These are phyloP conservation scores for Eretmochelys imbricata DNA, from an alignment of 2,113 vertebrate species.

Conservation along the genomic window DNA sequence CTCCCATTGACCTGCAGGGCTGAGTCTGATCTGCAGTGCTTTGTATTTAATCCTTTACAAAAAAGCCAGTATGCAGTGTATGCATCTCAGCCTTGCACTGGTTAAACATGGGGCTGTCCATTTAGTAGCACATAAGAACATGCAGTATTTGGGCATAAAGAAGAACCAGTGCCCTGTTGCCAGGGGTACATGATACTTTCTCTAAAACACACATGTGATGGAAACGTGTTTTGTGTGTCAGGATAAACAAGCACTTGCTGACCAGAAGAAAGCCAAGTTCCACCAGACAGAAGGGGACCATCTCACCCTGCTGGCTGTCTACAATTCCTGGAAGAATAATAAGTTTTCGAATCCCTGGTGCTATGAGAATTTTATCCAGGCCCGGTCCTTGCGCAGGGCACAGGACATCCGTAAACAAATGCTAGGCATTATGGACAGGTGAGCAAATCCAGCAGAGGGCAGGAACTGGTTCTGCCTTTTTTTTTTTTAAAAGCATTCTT, in stretches of 20 bases:
- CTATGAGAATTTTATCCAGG: conserved; percentile 99
- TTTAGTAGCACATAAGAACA: background rate
- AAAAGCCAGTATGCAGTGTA: background rate
- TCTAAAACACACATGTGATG: accelerated
- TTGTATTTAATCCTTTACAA: background rate
- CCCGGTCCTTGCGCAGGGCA: conserved; percentile 91
- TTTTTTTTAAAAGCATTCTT: background rate
- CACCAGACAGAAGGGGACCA: conserved; percentile 98
- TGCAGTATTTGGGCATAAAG: accelerated
- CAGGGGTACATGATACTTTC: background rate
- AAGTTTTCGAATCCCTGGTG: conserved; percentile 99
- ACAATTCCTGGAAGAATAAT: conserved; percentile 99
- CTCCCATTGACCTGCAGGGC: background rate
- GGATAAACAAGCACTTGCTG: conserved; percentile 98
- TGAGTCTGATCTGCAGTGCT: background rate
- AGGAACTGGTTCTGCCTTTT: background rate
- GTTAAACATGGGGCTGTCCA: background rate
- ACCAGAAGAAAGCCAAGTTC: conserved; percentile 99
- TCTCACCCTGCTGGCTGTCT: conserved; percentile 96
- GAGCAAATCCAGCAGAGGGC: background rate
- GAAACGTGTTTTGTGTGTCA: conserved; percentile 23
- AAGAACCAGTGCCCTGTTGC: accelerated
- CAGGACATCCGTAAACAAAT: conserved; percentile 99
- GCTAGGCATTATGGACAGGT: conserved; percentile 99
- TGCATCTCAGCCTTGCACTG: background rate